phyloP scores from a whole-genome alignment of 2,888 invertebrate species.

The Ornithoptera alexandrae region DNA sequence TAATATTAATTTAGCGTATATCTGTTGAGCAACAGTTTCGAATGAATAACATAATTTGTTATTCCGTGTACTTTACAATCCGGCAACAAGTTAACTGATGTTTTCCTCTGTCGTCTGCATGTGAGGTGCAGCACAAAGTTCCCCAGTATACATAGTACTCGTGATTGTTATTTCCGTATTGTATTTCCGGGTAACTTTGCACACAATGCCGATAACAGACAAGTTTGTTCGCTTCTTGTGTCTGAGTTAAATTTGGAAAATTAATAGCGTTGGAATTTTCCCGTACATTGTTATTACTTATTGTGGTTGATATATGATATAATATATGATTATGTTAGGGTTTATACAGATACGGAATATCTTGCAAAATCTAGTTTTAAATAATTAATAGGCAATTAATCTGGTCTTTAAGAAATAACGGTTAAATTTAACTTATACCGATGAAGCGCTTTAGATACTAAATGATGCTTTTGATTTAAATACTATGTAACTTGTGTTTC shows the following conservation, averaged over 20 bases:
- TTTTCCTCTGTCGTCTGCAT: conserved; percentile 7
- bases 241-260: conserved; percentile 11
- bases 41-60: conserved; percentile 15
- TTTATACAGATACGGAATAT: background rate
- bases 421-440: background rate
- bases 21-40: background rate
- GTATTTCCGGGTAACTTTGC: conserved; percentile 17
- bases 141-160: conserved; percentile 9
- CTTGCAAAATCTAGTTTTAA: too few species aligned
- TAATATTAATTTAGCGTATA: background rate
- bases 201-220: conserved; percentile 13
- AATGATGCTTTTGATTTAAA: too few species aligned
- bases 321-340: background rate
- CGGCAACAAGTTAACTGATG: conserved; percentile 24
- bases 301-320: background rate
- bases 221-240: conserved; percentile 16
- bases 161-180: conserved; percentile 20
- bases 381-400: too few species aligned
- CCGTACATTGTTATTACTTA: background rate
- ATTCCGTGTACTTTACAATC: conserved; percentile 8
- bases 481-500: too few species aligned
- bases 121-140: conserved; percentile 18
- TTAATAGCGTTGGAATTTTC: conserved; percentile 6
- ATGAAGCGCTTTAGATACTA: too few species aligned
- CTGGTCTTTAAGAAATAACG: background rate